Evolutionary conservation across 2,797 vertebrate species (phyloP), one percentile per base, ranked within the genome.

Genomic region (Sylvilagus floridanus): DNA sequence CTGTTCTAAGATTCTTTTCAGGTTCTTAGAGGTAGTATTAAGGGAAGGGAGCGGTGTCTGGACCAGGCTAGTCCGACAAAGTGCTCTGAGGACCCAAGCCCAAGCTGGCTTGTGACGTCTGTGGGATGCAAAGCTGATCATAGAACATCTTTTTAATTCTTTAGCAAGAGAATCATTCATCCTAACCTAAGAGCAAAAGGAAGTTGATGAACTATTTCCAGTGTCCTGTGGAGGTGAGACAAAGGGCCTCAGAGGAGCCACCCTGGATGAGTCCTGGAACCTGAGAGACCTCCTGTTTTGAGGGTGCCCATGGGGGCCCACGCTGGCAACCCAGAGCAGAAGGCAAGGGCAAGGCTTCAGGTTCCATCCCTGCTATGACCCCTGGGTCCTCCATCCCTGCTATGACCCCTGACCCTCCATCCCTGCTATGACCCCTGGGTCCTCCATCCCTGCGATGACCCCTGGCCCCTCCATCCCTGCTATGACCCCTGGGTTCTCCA

Each of bases 1-100:
- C 42, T 82, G 52, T 62, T 62, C 93, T 79, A 84, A 91, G 65
- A 93, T 32, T 71, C 47, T 88, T 84, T 72, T 54, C 32, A 19
- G 54, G 54, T 57, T 85, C 93, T 87, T 79, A 65, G 24, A 81
- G 68, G 28, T 26, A 89, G 94, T 94, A 91, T n/a, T 24, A 54
- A 89, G n/a, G 47, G 78, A 72, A n/a, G 10, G 54, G 19, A 14
- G 60, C 1, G 10, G 13, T 24, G 22, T 75, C 62, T 30, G 60
- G 19, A 50, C 10, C 16, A 63, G 77, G 87, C 2, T 28, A 28
- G 2, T 22, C 12, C 3, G 9, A 94, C 7, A 10, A 79, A 54
- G 16, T 12, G 3, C 52, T 65, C 52, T n/a, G 0, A 50, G 73
- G 30, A 52, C 32, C 63, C 37, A 47, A 73, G 37, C 28, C 79